Base-by-base conservation (phyloP, 2,797 vertebrate species). In the Sebastolobus altivelis region DNA sequence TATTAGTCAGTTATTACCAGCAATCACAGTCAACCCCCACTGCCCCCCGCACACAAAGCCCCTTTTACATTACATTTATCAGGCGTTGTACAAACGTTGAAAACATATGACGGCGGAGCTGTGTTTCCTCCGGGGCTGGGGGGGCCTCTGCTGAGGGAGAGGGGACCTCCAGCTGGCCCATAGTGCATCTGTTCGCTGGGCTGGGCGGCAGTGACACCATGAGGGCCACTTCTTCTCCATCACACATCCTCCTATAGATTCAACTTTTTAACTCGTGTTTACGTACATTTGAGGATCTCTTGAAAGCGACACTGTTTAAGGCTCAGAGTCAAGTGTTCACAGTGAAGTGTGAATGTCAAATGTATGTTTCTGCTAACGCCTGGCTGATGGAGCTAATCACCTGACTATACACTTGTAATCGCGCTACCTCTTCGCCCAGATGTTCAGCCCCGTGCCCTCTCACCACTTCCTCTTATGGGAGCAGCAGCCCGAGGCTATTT, bases 401-500 rank as follows among this genome's bases (percentile, higher is more conserved):
- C 91, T 91, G 87, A 89, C 86, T 87, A 43, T 83, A 82, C 77
- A 81, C 80, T 86, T 84, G 55, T 93, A 91, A 95, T 92, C 91
- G 91, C 82, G 92, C 83, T 90, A 81, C 85, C 88, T 87, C 91
- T 83, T 93, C 82, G 91, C 94, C 93, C 94, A 95, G 94, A 95
- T 93, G 93, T 93, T 96, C 92, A 95, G 81, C 86, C 84, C 94
- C 86, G 85, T 95, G 94, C 95, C 94, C 94, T 88, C 87, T 83
- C 76, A 85, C 76, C 92, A 91, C 89, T 94, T 93, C 95, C 95
- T 94, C 94, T 94, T 92, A 92, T 96, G 93, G 95, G 94, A 96
- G 94, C 95, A 93, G 90, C 95, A 95, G 96, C 98, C 97, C 90
- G 87, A 91, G 97, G 98, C 97, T 98, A 98, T 98, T 98, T 98